A percentile compares a stretch with the other conserved stretches of the same genome.
These are phyloP conservation scores for Zaprionus africanus DNA, from an alignment of 1,140 invertebrate genomes.

Conservation along the genomic window DNA sequence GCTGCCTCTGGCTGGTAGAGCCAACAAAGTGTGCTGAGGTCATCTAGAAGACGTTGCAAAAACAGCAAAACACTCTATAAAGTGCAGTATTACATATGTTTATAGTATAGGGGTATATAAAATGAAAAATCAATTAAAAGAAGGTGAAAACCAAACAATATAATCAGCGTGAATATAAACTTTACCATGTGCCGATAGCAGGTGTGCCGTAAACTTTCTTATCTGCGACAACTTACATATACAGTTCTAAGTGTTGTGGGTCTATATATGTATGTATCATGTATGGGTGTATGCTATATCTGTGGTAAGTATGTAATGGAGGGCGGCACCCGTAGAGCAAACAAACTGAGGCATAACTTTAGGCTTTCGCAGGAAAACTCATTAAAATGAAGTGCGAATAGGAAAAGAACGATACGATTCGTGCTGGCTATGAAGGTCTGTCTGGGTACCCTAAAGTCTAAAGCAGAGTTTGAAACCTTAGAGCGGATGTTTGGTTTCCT, in stretches of 20 bases:
- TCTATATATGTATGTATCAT: not conserved
- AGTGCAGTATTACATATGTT: conserved; percentile 9
- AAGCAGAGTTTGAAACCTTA: not conserved
- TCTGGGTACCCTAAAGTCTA: not conserved
- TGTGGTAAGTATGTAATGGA: conserved; percentile 18
- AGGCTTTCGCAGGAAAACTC: conserved; percentile 55
- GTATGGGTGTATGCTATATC: not conserved
- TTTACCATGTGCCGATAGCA: conserved; percentile 71
- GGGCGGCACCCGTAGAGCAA: conserved; percentile 10
- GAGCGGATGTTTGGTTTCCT: conserved; percentile 3
- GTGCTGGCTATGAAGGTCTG: too few species aligned
- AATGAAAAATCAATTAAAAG: conserved; percentile 75
- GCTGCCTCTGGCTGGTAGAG: conserved; percentile 18
- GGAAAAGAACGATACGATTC: not conserved
- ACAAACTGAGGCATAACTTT: conserved; percentile 72
- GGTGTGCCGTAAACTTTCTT: conserved; percentile 45
- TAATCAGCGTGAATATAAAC: conserved; percentile 68
- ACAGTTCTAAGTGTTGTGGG: not conserved
- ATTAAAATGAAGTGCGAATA: conserved; percentile 33
- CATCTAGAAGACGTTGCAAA: conserved; percentile 63
- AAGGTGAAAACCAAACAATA: conserved; percentile 78
- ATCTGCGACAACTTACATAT: conserved; percentile 41
- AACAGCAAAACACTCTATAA: conserved; percentile 48
- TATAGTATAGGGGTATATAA: conserved; percentile 37
- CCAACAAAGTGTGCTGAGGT: conserved; percentile 51